phyloP scores from a whole-genome alignment of 2,113 vertebrate genomes.

The Sylvia atricapilla region DNA sequence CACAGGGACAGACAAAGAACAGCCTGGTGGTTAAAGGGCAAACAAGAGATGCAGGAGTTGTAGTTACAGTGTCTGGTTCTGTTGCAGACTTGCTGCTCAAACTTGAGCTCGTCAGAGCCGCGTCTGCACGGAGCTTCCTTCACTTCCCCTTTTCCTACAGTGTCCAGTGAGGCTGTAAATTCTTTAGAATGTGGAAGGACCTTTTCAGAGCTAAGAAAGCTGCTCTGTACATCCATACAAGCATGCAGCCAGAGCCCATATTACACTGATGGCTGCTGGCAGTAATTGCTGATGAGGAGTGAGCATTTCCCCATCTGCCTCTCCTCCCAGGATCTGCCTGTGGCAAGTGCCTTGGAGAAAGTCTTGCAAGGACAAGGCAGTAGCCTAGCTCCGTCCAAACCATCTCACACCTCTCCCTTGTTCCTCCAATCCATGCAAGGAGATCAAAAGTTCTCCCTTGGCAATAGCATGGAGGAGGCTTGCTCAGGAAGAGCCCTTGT shows the following conservation, averaged over 20 bases:
- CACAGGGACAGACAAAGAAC: background rate
- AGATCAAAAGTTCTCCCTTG: background rate
- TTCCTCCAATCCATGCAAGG: background rate
- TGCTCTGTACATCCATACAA: background rate
- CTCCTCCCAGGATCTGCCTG: background rate
- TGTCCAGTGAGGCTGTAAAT: background rate
- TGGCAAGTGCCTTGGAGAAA: background rate
- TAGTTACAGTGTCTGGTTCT: background rate
- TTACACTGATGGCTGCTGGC: background rate
- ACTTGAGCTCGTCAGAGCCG: background rate
- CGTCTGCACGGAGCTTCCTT: background rate
- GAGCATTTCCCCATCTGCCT: background rate
- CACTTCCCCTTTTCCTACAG: background rate
- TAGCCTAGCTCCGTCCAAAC: background rate
- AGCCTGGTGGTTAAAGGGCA: background rate
- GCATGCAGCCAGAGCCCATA: fast-evolving
- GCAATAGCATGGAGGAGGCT: background rate
- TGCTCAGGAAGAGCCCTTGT: background rate
- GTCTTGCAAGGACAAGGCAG: background rate
- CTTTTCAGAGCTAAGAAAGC: background rate
- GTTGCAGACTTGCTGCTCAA: background rate
- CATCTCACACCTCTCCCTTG: background rate
- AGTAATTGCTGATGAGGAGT: background rate
- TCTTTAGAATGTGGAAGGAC: background rate
- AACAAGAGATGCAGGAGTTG: background rate